These are phyloP conservation scores for Brachyrhaphis roseni DNA, from an alignment of 2,797 vertebrate species.

Conservation along the genomic window DNA sequence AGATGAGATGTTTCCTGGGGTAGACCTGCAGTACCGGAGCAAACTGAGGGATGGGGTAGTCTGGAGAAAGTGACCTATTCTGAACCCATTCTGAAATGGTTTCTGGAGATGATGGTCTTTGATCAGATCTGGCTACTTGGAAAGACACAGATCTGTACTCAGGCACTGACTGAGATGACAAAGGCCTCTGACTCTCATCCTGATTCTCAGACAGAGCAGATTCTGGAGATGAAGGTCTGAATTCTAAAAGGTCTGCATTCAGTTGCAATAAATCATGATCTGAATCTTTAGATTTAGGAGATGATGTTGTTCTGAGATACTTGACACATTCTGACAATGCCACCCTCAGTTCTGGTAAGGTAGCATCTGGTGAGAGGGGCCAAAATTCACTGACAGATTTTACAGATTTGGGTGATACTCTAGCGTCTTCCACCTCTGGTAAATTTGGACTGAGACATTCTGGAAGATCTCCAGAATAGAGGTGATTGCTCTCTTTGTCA, in stretches of 20 bases:
- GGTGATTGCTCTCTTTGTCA: conserved; percentile 19
- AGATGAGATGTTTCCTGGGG: conserved; percentile 25
- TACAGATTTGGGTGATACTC: conserved; percentile 54
- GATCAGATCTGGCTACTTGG: conserved; percentile 40
- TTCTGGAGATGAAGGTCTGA: conserved; percentile 47
- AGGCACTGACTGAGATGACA: conserved; percentile 50
- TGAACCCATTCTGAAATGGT: conserved; percentile 59
- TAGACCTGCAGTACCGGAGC: conserved; percentile 23
- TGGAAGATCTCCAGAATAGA: conserved; percentile 34
- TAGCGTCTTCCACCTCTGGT: conserved; percentile 25
- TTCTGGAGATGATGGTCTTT: conserved; percentile 70
- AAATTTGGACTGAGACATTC: conserved; percentile 45
- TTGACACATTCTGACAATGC: conserved; percentile 40
- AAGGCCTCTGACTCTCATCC: conserved; percentile 17
- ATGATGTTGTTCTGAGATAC: conserved; percentile 41
- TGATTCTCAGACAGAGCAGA: conserved; percentile 20
- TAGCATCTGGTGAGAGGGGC: conserved; percentile 62
- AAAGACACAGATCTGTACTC: conserved; percentile 56
- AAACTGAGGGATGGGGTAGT: conserved; percentile 73
- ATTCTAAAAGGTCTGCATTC: conserved; percentile 20
- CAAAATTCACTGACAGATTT: conserved; percentile 50
- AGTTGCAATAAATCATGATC: conserved; percentile 33
- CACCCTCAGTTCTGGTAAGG: conserved; percentile 47
- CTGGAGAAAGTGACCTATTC: conserved; percentile 67
- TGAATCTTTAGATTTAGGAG: conserved; percentile 56